Evolutionary conservation across 2,797 vertebrate species (phyloP), one percentile per base, ranked within the genome.

Genomic region (Pteropus rufus): DNA sequence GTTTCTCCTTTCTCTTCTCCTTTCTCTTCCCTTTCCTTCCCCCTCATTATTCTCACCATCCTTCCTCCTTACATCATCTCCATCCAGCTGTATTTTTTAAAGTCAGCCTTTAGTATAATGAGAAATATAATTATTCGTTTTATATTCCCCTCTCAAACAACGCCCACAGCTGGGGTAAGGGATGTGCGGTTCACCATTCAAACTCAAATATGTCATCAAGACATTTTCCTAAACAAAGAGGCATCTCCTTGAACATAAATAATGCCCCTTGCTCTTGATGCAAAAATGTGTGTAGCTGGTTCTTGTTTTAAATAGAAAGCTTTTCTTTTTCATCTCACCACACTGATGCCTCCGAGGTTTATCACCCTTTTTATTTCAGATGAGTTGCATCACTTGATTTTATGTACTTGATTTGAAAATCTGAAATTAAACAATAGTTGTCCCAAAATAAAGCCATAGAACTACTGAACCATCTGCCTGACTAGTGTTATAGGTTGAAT

Each of bases 391-490:
- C 93, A 91, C 39, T 91, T 96, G 82, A 70, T 89, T 85, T 95
- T 96, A 96, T 82, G 62, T 91, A 94, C 83, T 69, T 89, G 83
- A 93, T 91, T 89, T 93, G 69, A 95, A 96, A 81, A 56, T 94
- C 46, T 95, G 56, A 88, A 70, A 82, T 89, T 94, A 96, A 95
- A 93, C 46, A 94, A 83, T 36, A 65, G 67, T 62, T 94, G 82
- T 75, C 39, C 92, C 85, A 92, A 92, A 97, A 96, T 89, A 96
- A 95, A 93, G 75, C 62, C 56, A 81, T 96, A 92, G 95, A 95
- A 92, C 85, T 12, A 7, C 65, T 85, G 72, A 91, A 92, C 70
- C 64, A 83, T 84, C 81, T 95, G 44, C n/a, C 69, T 89, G 72
- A 91, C 84, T 58, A 70, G 34, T 58, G 56, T 72, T 95, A 41